phyloP scores from a whole-genome alignment of 1,140 invertebrate genomes.

The Drosophila pachea region DNA sequence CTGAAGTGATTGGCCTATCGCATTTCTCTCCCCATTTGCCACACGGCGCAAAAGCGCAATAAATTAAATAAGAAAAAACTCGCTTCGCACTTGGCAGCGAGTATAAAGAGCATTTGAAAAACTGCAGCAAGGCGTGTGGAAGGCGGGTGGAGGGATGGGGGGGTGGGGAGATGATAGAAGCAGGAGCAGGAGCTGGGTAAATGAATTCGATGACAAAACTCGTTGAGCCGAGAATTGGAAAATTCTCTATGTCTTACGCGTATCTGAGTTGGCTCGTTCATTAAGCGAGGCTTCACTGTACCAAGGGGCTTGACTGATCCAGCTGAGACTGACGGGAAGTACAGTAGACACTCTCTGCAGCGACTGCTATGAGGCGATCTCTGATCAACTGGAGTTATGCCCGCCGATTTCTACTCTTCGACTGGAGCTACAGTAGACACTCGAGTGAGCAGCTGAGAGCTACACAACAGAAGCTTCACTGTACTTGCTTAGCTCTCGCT shows the following conservation, averaged over 20 bases:
- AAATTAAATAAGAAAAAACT: constrained; percentile 48
- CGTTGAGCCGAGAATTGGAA: constrained; percentile 60
- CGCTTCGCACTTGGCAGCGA: constrained; percentile 14
- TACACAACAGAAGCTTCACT: too few relatives aligned
- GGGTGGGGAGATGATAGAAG: constrained; percentile 18
- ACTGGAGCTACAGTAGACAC: too few relatives aligned
- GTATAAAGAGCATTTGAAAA: constrained; percentile 12
- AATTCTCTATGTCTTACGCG: not conserved
- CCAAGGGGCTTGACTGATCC: too few relatives aligned
- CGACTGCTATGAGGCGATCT: too few relatives aligned
- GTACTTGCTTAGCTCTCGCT: too few relatives aligned
- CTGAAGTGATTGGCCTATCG: constrained; percentile 71
- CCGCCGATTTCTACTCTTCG: too few relatives aligned
- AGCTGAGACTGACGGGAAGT: too few relatives aligned
- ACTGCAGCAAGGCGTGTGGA: constrained; percentile 21
- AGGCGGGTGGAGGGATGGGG: too few relatives aligned
- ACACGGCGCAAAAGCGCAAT: constrained; percentile 65
- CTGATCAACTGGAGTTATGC: too few relatives aligned
- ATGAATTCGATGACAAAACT: constrained; percentile 76
- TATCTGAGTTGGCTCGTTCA: constrained; percentile 9
- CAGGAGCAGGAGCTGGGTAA: constrained; percentile 49
- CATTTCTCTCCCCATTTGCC: constrained; percentile 70
- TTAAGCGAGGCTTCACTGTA: not conserved
- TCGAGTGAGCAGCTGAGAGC: too few relatives aligned
- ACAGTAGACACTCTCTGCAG: too few relatives aligned